These are phyloP conservation scores for Dipodomys ordii DNA, from an alignment of 2,113 vertebrate genomes.

Conservation along the genomic window DNA sequence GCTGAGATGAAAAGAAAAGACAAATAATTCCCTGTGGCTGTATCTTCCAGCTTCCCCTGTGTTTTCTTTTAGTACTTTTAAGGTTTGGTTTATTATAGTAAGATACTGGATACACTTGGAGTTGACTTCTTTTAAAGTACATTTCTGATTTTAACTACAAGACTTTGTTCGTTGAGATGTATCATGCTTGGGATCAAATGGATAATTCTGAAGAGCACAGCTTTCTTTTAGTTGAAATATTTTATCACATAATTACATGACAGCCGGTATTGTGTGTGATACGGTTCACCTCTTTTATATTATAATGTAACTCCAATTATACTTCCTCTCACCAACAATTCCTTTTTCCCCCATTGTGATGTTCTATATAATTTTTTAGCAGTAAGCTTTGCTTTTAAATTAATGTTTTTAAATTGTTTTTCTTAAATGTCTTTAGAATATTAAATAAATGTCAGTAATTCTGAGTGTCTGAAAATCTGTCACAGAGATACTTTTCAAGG, in stretches of 20 bases:
- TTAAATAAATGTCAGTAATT: constrained; percentile 51
- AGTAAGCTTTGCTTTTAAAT: neutral
- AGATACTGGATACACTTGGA: no score
- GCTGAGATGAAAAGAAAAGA: no score
- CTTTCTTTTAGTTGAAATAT: neutral
- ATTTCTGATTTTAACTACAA: neutral
- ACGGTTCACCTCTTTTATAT: neutral
- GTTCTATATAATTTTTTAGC: neutral
- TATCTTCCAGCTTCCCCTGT: no score
- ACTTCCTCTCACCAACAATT: neutral
- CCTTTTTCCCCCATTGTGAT: neutral
- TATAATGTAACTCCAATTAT: constrained; percentile 5
- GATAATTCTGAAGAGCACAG: neutral
- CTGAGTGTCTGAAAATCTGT: constrained; percentile 33
- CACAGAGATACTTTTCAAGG: constrained; percentile 8
- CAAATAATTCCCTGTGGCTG: no score
- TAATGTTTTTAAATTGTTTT: neutral
- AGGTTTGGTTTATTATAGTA: no score
- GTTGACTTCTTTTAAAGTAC: no score
- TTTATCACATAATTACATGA: neutral
- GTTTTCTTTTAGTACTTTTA: no score
- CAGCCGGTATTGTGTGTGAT: neutral
- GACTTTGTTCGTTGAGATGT: neutral
- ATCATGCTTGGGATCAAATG: neutral
- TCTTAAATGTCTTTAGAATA: neutral